A percentile compares a stretch with the other conserved stretches of the same genome.
These are phyloP conservation scores for Hydrolagus colliei DNA, from an alignment of 2,797 vertebrate genomes.

Conservation along the genomic window DNA sequence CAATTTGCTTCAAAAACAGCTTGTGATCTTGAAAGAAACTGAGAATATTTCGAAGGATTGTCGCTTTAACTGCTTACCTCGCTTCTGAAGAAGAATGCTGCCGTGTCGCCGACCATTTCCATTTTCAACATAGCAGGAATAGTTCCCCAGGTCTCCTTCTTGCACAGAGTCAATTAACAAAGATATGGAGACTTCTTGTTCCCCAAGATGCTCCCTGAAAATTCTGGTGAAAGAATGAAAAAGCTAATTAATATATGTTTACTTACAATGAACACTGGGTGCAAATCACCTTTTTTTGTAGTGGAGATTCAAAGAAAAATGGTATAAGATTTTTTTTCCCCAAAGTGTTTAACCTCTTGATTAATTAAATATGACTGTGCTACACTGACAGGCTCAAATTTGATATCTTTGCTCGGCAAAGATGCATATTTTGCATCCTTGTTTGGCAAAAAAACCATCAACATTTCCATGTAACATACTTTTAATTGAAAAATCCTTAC, in stretches of 20 bases:
- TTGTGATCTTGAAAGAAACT: background rate
- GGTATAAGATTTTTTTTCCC: background rate
- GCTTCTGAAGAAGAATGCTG: constrained; percentile 83
- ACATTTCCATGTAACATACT: too few species aligned
- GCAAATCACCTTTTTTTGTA: background rate
- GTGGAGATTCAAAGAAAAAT: background rate
- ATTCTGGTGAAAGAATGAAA: constrained; percentile 62
- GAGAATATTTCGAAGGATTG: background rate
- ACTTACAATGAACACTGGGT: too few species aligned
- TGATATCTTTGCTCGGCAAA: too few species aligned
- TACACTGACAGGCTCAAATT: background rate
- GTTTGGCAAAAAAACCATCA: too few species aligned
- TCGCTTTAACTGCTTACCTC: constrained; percentile 60
- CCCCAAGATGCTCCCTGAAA: constrained; percentile 88
- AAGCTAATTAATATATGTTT: constrained; percentile 33
- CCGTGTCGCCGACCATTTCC: constrained; percentile 86
- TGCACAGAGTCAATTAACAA: constrained; percentile 87
- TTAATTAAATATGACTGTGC: background rate
- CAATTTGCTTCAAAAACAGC: too few species aligned
- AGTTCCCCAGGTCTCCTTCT: constrained; percentile 91
- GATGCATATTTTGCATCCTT: too few species aligned
- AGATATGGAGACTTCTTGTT: constrained; percentile 92
- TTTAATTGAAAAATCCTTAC: too few species aligned
- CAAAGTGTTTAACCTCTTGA: background rate
- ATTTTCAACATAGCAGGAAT: constrained; percentile 95